These are phyloP conservation scores for Lagria hirta DNA, from an alignment of 2,888 invertebrate species.

Conservation along the genomic window DNA sequence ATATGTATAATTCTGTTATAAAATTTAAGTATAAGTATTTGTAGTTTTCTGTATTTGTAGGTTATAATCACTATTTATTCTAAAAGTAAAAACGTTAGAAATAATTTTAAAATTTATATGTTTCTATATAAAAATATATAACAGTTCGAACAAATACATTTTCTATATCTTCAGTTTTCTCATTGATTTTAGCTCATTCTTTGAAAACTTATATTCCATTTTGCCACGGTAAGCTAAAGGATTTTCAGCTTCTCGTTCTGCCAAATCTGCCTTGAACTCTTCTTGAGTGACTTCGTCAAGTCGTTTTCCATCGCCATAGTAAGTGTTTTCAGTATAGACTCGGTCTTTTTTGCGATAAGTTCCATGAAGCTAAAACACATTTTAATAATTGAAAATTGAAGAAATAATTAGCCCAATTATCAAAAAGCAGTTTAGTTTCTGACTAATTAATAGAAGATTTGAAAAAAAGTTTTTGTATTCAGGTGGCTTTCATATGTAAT, in stretches of 20 bases:
- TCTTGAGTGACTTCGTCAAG: conserved; percentile 56
- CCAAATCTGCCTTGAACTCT: conserved; percentile 57
- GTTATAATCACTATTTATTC: too few species aligned
- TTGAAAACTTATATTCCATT: conserved; percentile 44
- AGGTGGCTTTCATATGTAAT: too few species aligned
- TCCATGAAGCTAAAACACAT: conserved; percentile 62
- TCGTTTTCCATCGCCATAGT: conserved; percentile 60
- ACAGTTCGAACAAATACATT: conserved; percentile 13
- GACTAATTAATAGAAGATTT: too few species aligned
- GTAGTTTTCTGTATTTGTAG: too few species aligned
- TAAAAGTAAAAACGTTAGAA: too few species aligned
- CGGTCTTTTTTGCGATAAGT: conserved; percentile 65
- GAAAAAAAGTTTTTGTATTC: too few species aligned
- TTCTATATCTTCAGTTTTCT: conserved; percentile 14
- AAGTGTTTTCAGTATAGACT: conserved; percentile 69
- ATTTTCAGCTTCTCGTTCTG: conserved; percentile 56
- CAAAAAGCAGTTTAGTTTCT: too few species aligned
- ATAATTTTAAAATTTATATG: too few species aligned
- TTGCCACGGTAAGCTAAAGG: conserved; percentile 54
- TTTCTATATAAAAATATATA: conserved; percentile 17
- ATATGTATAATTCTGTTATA: too few species aligned
- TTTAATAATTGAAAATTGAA: conserved; percentile 6
- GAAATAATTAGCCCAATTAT: too few species aligned
- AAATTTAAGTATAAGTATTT: too few species aligned
- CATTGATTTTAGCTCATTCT: conserved; percentile 21